A percentile compares a stretch with the other conserved stretches of the same genome.
Evolutionary conservation across 2,113 vertebrate species (phyloP).

Genomic region (Formicarius rufipectus): DNA sequence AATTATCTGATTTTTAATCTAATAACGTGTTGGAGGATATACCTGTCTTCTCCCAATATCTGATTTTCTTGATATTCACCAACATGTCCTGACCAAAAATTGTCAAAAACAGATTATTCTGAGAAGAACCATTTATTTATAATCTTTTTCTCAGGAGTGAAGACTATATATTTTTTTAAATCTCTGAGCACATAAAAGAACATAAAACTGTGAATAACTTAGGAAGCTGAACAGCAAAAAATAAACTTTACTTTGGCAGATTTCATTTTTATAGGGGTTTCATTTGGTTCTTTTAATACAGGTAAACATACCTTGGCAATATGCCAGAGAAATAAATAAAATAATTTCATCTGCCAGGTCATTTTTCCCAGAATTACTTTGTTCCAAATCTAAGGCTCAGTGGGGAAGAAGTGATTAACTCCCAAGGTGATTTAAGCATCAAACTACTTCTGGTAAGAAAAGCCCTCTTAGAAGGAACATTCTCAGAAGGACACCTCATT

Average conservation of each 20-base stretch:
- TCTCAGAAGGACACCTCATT: not conserved
- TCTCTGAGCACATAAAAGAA: not conserved
- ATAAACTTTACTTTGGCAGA: not conserved
- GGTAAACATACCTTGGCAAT: constrained; percentile 1
- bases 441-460: not conserved
- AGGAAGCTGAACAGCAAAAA: not conserved
- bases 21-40: not conserved
- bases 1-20: not conserved
- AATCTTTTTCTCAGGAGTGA: not conserved
- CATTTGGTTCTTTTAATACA: not conserved
- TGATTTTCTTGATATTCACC: not conserved
- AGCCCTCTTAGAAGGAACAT: not conserved
- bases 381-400: constrained; percentile 14
- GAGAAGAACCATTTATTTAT: not conserved
- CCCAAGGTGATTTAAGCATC: constrained; percentile 19
- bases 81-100: not conserved
- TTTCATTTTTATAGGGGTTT: not conserved
- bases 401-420: constrained; percentile 22
- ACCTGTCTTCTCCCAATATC: not conserved
- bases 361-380: constrained; percentile 15
- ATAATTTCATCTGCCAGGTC: constrained; percentile 1
- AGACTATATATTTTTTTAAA: not conserved
- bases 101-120: not conserved
- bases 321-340: constrained; percentile 29
- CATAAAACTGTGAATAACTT: not conserved